A percentile compares a stretch with the other conserved stretches of the same genome.
phyloP scores from a whole-genome alignment of 2,797 vertebrate genomes.

The Typhlichthys eigenmanni region DNA sequence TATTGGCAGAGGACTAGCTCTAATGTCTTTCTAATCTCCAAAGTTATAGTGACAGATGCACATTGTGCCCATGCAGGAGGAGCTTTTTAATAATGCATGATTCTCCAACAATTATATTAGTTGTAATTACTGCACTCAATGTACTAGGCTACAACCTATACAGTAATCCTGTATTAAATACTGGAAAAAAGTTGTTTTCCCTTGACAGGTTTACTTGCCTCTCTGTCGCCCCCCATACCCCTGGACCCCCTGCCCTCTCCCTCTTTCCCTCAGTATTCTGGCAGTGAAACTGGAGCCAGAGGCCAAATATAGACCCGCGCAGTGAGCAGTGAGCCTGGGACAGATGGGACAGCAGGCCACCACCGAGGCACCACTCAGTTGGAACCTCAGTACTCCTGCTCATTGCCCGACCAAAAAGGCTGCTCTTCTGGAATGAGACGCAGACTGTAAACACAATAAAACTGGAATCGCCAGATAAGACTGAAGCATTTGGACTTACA shows the following conservation, averaged over 20 bases:
- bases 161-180: constrained; percentile 14
- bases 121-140: background rate
- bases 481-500: constrained; percentile 42
- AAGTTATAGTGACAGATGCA: constrained; percentile 6
- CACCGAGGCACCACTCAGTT: constrained; percentile 65
- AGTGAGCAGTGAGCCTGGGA: constrained; percentile 81
- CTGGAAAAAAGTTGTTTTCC: background rate
- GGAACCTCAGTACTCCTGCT: constrained; percentile 61
- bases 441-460: constrained; percentile 47
- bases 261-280: constrained; percentile 79
- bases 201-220: background rate
- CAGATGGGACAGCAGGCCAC: constrained; percentile 86
- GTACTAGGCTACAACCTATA: constrained; percentile 8
- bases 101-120: background rate
- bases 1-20: background rate
- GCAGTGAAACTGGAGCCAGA: constrained; percentile 92
- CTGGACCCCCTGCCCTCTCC: constrained; percentile 64
- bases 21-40: background rate
- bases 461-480: constrained; percentile 56
- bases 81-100: constrained; percentile 18
- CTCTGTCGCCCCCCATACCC: constrained; percentile 61
- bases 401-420: constrained; percentile 54
- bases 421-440: constrained; percentile 56
- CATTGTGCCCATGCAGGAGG: constrained; percentile 2
- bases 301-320: constrained; percentile 92